These are phyloP conservation scores for Leptopilina myrica DNA, from an alignment of 2,888 invertebrate genomes.

Conservation along the genomic window DNA sequence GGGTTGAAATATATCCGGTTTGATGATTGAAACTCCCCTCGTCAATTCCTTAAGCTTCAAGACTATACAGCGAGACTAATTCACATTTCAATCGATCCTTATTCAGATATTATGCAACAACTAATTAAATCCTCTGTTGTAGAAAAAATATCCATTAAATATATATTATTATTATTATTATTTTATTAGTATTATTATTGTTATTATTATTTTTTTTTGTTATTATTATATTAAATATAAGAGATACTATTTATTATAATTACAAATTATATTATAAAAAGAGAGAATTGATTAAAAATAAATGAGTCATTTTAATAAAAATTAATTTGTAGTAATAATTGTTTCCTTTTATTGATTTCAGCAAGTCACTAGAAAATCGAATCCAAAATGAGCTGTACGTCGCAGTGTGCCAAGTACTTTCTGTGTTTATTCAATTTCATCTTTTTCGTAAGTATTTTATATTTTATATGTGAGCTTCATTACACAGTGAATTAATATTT, in stretches of 20 bases:
- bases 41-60: slow-evolving; percentile 12
- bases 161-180: no score
- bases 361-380: slow-evolving; percentile 52
- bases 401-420: slow-evolving; percentile 84
- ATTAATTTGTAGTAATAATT: neutral
- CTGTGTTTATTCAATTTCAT: slow-evolving; percentile 85
- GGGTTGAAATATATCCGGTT: slow-evolving; percentile 34
- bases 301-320: neutral
- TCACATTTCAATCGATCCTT: neutral
- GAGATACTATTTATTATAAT: no score
- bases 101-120: no score
- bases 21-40: neutral
- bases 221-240: no score
- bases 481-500: no score
- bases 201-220: no score
- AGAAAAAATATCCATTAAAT: no score
- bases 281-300: neutral
- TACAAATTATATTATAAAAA: no score
- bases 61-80: neutral
- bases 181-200: no score
- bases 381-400: slow-evolving; percentile 78
- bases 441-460: slow-evolving; percentile 82
- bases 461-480: neutral
- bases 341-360: slow-evolving; percentile 58
- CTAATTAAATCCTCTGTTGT: no score